These are phyloP conservation scores for Caenorhabditis zanzibari DNA, from an alignment of 2,888 invertebrate species.

Conservation along the genomic window DNA sequence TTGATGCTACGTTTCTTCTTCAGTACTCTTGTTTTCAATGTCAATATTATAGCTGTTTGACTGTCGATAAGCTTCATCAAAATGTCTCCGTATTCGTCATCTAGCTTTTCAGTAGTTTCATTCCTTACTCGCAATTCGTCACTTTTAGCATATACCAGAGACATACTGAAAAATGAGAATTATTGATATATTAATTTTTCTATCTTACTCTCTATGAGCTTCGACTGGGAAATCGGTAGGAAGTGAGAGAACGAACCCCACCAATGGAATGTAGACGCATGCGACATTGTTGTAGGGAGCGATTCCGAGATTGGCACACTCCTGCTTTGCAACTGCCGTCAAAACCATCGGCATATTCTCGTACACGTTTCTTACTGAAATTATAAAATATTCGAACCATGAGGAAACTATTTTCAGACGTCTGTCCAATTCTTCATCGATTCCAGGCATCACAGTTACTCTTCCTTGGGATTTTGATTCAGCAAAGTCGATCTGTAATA, in stretches of 20 bases:
- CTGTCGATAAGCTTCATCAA: constrained; percentile 89
- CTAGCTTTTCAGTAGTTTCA: constrained; percentile 88
- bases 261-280: constrained; percentile 86
- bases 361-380: constrained; percentile 88
- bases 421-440: constrained; percentile 89
- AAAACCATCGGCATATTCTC: constrained; percentile 89
- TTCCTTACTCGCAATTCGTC: constrained; percentile 88
- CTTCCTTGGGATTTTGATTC: constrained; percentile 86
- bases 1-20: constrained; percentile 86
- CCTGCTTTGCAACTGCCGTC: constrained; percentile 88
- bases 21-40: constrained; percentile 86
- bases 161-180: constrained; percentile 18
- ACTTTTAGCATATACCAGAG: constrained; percentile 53
- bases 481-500: constrained; percentile 85
- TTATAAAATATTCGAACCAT: background rate
- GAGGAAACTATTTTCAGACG: background rate
- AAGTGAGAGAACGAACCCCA: constrained; percentile 90
- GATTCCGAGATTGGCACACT: constrained; percentile 83
- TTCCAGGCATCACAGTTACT: constrained; percentile 89
- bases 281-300: constrained; percentile 79
- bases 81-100: constrained; percentile 89
- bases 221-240: constrained; percentile 84
- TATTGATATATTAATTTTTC: background rate
- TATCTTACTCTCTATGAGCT: constrained; percentile 48
- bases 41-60: constrained; percentile 88